phyloP scores from a whole-genome alignment of 2,888 invertebrate species.

The Cyrtodaria siliqua region DNA sequence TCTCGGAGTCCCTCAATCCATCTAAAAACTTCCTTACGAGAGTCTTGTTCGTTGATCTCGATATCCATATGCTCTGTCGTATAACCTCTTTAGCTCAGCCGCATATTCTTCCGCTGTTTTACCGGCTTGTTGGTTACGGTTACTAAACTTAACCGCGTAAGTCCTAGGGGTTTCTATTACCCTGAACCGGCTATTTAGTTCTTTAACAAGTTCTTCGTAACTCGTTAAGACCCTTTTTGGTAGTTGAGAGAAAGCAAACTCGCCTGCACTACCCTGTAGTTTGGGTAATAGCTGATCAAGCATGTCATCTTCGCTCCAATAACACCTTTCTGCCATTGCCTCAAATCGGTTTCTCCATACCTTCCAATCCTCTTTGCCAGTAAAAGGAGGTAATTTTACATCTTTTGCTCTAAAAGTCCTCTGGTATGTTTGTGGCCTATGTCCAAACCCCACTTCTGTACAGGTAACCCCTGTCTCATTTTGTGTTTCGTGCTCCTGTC shows the following conservation, averaged over 20 bases:
- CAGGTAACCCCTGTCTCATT: too few relatives aligned
- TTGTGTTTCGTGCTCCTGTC: too few relatives aligned
- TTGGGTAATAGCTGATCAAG: slow-evolving; percentile 36
- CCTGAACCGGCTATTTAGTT: slow-evolving; percentile 40
- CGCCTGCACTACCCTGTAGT: slow-evolving; percentile 44
- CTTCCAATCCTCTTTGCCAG: slow-evolving; percentile 35
- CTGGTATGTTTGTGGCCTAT: too few relatives aligned
- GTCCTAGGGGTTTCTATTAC: slow-evolving; percentile 42
- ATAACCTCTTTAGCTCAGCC: slow-evolving; percentile 42
- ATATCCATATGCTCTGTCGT: slow-evolving; percentile 45
- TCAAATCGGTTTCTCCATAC: slow-evolving; percentile 41
- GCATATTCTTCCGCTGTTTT: slow-evolving; percentile 50
- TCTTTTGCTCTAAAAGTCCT: too few relatives aligned
- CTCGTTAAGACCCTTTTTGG: not conserved
- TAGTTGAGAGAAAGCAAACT: slow-evolving; percentile 51
- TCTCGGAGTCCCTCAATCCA: slow-evolving; percentile 30
- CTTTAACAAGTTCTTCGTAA: slow-evolving; percentile 21
- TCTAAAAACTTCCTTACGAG: slow-evolving; percentile 34
- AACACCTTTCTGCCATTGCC: slow-evolving; percentile 17
- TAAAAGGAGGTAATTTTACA: slow-evolving; percentile 32
- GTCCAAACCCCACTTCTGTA: too few relatives aligned
- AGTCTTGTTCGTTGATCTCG: slow-evolving; percentile 31
- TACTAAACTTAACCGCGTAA: slow-evolving; percentile 37
- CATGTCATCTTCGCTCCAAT: slow-evolving; percentile 29
- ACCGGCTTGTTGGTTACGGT: slow-evolving; percentile 16